Evolutionary conservation across 2,888 invertebrate species (phyloP).

Genomic region (Drosophila atripex): DNA sequence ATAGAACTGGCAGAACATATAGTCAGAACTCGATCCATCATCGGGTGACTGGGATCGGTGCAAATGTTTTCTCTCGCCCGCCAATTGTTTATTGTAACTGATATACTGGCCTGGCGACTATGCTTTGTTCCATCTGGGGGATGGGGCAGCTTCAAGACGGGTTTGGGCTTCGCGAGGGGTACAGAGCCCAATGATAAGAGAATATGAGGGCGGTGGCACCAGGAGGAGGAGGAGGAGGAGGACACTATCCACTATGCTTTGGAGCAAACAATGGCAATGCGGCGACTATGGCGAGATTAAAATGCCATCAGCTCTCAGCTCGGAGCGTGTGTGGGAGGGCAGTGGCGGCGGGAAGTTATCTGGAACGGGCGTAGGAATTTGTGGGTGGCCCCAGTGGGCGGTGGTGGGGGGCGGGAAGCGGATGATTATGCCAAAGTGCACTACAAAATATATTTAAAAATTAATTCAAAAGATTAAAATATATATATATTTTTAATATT

Average conservation of each 20-base stretch:
- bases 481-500: no score
- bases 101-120: conserved; percentile 4
- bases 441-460: no score
- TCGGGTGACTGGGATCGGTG: conserved; percentile 7
- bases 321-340: conserved; percentile 17
- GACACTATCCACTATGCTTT: conserved; percentile 11
- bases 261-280: conserved; percentile 32
- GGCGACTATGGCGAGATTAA: conserved; percentile 26
- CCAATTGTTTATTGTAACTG: conserved; percentile 41
- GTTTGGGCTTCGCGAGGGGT: no score
- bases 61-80: conserved; percentile 13
- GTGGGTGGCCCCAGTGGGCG: not conserved
- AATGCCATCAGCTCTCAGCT: conserved; percentile 1
- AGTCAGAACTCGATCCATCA: no score
- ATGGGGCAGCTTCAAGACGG: no score
- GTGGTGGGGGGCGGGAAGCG: not conserved
- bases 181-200: conserved; percentile 18
- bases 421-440: conserved; percentile 15
- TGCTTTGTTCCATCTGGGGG: not conserved
- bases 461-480: no score
- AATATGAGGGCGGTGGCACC: not conserved
- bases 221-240: not conserved
- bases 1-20: no score
- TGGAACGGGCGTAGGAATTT: conserved; percentile 18
- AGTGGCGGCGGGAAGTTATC: conserved; percentile 26